phyloP scores from a whole-genome alignment of 2,888 invertebrate genomes.

The Yponomeuta cagnagella region DNA sequence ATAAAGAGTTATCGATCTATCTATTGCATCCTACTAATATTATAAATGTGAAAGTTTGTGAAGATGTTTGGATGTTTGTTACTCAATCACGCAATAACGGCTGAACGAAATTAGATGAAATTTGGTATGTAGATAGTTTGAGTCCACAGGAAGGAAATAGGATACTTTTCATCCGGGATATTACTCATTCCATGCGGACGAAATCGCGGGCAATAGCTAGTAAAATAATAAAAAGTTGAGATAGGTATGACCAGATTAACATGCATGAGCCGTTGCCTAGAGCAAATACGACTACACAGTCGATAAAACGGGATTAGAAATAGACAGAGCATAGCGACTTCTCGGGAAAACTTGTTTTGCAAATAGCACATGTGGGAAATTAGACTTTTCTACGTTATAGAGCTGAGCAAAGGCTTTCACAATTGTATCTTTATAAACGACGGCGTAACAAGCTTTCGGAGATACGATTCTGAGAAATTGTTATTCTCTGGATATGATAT shows the following conservation, averaged over 20 bases:
- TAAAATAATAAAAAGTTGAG: too few species aligned
- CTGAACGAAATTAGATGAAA: too few species aligned
- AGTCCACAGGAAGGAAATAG: too few species aligned
- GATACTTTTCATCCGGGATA: too few species aligned
- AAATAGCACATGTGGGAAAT: conserved; percentile 5
- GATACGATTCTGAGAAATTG: neutral
- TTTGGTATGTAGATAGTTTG: too few species aligned
- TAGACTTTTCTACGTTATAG: neutral
- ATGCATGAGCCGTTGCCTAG: conserved; percentile 9
- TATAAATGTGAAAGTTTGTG: too few species aligned
- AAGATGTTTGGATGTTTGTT: too few species aligned
- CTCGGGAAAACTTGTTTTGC: conserved; percentile 11
- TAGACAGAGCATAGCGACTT: neutral
- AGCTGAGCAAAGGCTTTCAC: neutral
- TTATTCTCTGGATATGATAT: neutral
- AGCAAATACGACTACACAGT: neutral
- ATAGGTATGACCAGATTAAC: neutral
- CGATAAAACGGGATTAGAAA: neutral
- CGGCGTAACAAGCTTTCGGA: neutral
- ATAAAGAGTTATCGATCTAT: too few species aligned
- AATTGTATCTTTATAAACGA: neutral
- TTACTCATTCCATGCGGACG: too few species aligned
- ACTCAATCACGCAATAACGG: too few species aligned
- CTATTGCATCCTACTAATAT: too few species aligned
- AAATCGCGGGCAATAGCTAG: too few species aligned